Evolutionary conservation across 35 echinoderm and acorn worm genomes (phyloP).

Genomic region (Stichopus chloronotus): DNA sequence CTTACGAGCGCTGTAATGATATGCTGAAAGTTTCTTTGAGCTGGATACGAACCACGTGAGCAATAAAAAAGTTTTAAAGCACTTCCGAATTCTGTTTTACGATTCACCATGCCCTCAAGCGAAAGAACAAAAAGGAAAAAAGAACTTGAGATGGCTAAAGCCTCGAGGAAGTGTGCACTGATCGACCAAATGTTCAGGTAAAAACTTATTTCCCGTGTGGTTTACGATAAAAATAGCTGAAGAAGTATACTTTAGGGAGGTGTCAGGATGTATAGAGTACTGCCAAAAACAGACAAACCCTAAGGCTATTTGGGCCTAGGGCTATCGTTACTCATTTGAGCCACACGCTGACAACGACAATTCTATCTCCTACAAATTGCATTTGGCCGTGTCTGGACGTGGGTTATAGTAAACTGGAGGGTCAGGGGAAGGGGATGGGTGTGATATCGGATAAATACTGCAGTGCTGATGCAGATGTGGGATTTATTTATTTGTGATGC

Average conservation of each 20-base stretch:
- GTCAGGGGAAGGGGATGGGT: not conserved
- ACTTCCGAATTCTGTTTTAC: not conserved
- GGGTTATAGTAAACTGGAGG: not conserved
- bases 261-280: not conserved
- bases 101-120: conserved; percentile 35
- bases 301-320: not conserved
- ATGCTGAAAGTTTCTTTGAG: not conserved
- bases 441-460: not conserved
- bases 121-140: conserved; percentile 43
- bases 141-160: not conserved
- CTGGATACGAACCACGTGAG: not conserved
- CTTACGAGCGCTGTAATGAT: not conserved
- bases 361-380: too few species aligned
- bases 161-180: conserved; percentile 8
- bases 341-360: too few species aligned
- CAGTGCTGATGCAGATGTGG: not conserved
- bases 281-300: not conserved
- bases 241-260: not conserved
- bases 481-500: not conserved
- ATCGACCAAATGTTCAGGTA: conserved; percentile 25
- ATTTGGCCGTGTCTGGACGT: not conserved
- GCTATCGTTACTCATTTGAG: too few species aligned
- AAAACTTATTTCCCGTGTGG: not conserved
- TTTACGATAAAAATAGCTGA: not conserved
- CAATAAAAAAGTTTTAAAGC: not conserved